Base-by-base conservation (phyloP, 1,140 invertebrate species). In the Drosophila setifemur region DNA sequence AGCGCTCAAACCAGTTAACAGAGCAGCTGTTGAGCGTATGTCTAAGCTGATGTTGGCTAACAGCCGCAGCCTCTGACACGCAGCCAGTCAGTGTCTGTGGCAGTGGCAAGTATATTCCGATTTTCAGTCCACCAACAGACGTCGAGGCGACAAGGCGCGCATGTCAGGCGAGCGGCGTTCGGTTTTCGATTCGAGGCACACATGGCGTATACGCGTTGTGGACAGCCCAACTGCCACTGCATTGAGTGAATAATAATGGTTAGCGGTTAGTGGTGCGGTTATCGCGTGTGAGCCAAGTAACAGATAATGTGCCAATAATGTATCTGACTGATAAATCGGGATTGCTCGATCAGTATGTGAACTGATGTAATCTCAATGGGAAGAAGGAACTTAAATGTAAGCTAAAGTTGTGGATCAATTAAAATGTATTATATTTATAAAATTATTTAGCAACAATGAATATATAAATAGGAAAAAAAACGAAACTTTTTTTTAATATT, bases 161-260 rank as follows among this genome's bases (percentile, higher is more conserved):
- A 79, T 74, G 74, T 57, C 49, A 31, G 43, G 33, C 53, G 33
- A 50, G 35, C 29, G 63, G 25, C 43, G 47, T 61, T 61, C 53
- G 53, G 35, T 47, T 35, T 48, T 35, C 16, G 48, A 29, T 40
- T 43, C 29, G 53, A 45, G 72, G 47, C 53, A 33, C 45, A 55
- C 58, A 79, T 76, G 67, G 70, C 81, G 79, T 79, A 86, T 79
- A 85, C 79, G 79, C 66, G 70, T 47, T 74, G 47, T 43, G 61
- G 57, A 25, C 25, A 44, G 14, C 49, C 19, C 19, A 25, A 68
- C 28, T 45, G 49, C 42, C 21, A n/a, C n/a, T 69, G 53, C 53
- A 48, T 29, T 64, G 33, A 66, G 57, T 48, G 25, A 71, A 71
- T 61, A 53, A 67, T 67, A 53, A 67, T 68, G 63, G 64, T 45